Base-by-base conservation (phyloP, 1,140 invertebrate genomes). In the Anastrepha obliqua region DNA sequence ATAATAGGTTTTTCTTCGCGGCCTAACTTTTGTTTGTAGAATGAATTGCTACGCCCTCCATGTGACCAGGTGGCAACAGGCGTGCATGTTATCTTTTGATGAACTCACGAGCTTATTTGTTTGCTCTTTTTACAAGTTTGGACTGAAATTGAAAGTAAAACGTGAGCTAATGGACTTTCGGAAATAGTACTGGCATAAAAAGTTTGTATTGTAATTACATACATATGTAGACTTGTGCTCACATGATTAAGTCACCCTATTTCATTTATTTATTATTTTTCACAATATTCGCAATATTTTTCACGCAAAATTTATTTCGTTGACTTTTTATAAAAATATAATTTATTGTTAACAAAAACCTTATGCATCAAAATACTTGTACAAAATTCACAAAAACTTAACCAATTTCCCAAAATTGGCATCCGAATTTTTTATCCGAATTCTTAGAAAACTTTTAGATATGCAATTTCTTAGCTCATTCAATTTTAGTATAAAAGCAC, bases 81-180 rank as follows among this genome's bases (percentile, higher is more conserved):
- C n/a, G 47, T 47, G 42, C n/a, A 47, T 9, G 9, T 81, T 51
- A 55, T n/a, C 47, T 81, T 81, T 81, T 81, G 74, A 81, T 81
- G 47, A 81, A 81, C 74, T 81, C 47, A 74, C 74, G 74, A 81
- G 11, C 74, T 81, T n/a, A 29, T 29, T 81, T 81, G 42, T 81
- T 81, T 81, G 74, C 9, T 58, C 20, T 55, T 58, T 15, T 67
- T 67, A 9, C 74, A 17, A 55, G 47, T 55, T 20, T n/a, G 17
- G 74, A 55, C 20, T 29, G 44, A 55, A 81, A 81, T 58, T 29
- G 74, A 81, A 81, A 81, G 74, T 81, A 81, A 55, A 81, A 81
- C 47, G 74, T 81, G 51, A 51, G 17, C 6, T 81, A 81, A 81
- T 81, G 74, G 47, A 55, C 74, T 81, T 81, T 81, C 74, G 74